Evolutionary conservation across 2,113 vertebrate genomes (phyloP).

Genomic region (Empidonax alnorum): DNA sequence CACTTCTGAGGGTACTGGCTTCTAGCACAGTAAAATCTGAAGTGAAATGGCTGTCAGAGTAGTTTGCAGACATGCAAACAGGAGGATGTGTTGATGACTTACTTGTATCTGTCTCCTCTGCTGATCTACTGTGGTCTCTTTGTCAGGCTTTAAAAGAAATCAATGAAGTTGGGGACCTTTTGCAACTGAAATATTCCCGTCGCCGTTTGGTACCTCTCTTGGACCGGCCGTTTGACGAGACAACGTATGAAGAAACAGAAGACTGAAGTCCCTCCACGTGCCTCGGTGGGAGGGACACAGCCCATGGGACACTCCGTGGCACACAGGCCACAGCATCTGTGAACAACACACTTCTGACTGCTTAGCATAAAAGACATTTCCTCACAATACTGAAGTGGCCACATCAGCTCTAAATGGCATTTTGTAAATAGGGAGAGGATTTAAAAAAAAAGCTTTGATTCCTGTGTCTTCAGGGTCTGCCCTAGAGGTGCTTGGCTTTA

Average conservation of each 20-base stretch:
- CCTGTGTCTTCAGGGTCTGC: constrained; percentile 63
- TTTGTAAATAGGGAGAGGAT: constrained; percentile 75
- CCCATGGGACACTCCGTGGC: constrained; percentile 58
- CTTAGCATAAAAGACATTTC: constrained; percentile 68
- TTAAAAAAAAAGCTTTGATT: constrained; percentile 57
- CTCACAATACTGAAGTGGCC: constrained; percentile 69
- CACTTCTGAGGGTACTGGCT: background rate
- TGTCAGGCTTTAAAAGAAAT: constrained; percentile 88
- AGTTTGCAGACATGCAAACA: background rate
- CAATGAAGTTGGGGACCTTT: constrained; percentile 90
- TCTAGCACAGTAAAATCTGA: background rate
- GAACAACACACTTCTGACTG: constrained; percentile 68
- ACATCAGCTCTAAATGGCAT: constrained; percentile 66
- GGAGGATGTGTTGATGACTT: background rate
- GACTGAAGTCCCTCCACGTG: constrained; percentile 77
- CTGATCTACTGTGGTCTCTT: constrained; percentile 27
- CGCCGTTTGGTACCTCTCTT: constrained; percentile 80
- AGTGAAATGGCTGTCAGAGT: background rate
- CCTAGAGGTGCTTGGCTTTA: constrained; percentile 66
- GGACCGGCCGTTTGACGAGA: constrained; percentile 88
- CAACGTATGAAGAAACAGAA: constrained; percentile 88
- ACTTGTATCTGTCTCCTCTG: background rate
- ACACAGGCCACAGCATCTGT: constrained; percentile 36
- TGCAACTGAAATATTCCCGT: constrained; percentile 94
- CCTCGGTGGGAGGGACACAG: constrained; percentile 27